Evolutionary conservation across 2,113 vertebrate genomes (phyloP).

Genomic region (Gymnobelideus leadbeateri): DNA sequence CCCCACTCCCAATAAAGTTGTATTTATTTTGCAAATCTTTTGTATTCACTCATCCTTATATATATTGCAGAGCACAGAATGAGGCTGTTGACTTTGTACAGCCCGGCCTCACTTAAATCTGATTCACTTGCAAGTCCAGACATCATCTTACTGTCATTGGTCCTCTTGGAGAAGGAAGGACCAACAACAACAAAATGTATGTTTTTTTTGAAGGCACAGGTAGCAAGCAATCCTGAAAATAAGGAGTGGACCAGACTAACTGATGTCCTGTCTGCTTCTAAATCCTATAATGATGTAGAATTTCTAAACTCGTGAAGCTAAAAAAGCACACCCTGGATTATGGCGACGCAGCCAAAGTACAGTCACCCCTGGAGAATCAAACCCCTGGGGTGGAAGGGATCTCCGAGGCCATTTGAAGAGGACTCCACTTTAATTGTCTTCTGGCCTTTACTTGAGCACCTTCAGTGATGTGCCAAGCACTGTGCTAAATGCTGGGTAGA

Average conservation of each 20-base stretch:
- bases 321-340: neutral
- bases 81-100: no score
- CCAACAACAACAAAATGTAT: neutral
- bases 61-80: neutral
- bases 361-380: neutral
- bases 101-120: no score
- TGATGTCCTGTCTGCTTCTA: neutral
- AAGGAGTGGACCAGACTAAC: neutral
- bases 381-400: neutral
- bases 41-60: neutral
- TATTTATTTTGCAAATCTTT: neutral
- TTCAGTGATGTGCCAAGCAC: no score
- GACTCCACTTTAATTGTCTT: neutral
- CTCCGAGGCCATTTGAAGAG: neutral
- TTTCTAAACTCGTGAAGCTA: neutral
- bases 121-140: no score
- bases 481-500: neutral
- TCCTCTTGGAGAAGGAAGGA: no score
- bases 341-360: neutral
- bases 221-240: neutral
- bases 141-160: neutral
- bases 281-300: neutral
- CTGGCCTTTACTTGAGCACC: neutral
- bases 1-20: neutral
- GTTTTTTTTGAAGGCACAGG: neutral